Evolutionary conservation across 2,113 vertebrate genomes (phyloP), one percentile per base, ranked within the genome.

Genomic region (Marmota monax): DNA sequence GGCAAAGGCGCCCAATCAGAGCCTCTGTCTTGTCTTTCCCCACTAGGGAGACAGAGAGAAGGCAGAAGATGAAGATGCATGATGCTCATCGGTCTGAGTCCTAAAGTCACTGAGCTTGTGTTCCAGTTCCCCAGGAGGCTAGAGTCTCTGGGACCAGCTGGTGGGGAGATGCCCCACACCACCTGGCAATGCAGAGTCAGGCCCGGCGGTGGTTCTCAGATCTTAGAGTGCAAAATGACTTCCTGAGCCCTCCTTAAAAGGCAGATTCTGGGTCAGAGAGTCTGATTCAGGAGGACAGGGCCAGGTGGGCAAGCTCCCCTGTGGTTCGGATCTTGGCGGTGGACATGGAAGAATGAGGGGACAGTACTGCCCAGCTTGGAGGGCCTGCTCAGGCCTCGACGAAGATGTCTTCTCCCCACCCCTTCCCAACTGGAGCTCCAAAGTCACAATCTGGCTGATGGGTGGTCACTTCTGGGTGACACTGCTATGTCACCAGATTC

Each of bases 311-410:
- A 53, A 73, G 83, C 22, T 34, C 4, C 34, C 45, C 1, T 16
- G 27, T 8, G 0, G 0, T 48, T 83, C 18, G 32, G 58, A 72
- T 39, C 51, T 1, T 39, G 25, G 17, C 39, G 13, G 5, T 18
- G 17, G 77, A 34, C 1, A 0, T 4, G 18, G 39, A 37, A 92
- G 61, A 29, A 42, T 0, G 1, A 37, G 25, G 0, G 2, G 12
- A 7, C 53, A 34, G 10, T 7, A 51, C 29, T 69, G 16, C 63
- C 51, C 29, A 51, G 76, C 27, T 34, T 42, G n/a, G 45, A 37
- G 69, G 48, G 18, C n/a, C 58, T 27, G 42, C 84, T 84, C 23
- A 20, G 77, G 53, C n/a, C 77, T 84, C n/a, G 42, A 45, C 63
- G 53, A 48, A 80, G 37, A 69, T 2, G 29, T 58, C 17, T 45